Conservation (phyloP, 2,888 invertebrate species). For the Eudemis profundana region DNA sequence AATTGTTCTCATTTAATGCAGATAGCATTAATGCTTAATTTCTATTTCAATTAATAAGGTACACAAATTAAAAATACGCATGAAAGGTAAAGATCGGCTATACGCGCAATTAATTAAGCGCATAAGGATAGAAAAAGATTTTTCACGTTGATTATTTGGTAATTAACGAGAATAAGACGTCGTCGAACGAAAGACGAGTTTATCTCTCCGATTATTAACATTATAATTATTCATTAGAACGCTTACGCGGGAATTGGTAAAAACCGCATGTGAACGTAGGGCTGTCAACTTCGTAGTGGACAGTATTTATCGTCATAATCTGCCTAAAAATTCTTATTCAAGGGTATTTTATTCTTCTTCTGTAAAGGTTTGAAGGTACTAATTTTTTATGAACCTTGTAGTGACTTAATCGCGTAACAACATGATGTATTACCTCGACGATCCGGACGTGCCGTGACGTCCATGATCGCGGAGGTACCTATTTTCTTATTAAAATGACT, state of each 20-base stretch:
- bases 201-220: constrained; percentile 26
- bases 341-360: too few relatives aligned
- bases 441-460: too few relatives aligned
- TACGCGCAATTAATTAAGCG: background rate
- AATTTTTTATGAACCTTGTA: too few relatives aligned
- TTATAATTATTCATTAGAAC: constrained; percentile 53
- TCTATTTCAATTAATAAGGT: background rate
- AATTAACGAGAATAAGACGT: constrained; percentile 31
- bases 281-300: constrained; percentile 21
- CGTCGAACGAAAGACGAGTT: constrained; percentile 24
- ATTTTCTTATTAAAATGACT: too few relatives aligned
- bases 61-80: too few relatives aligned
- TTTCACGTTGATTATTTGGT: constrained; percentile 21
- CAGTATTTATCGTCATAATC: too few relatives aligned
- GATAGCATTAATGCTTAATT: background rate
- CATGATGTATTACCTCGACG: too few relatives aligned
- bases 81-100: too few relatives aligned
- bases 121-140: background rate
- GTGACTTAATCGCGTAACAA: too few relatives aligned
- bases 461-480: too few relatives aligned
- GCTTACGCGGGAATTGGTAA: constrained; percentile 62
- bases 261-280: constrained; percentile 51
- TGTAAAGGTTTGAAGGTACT: too few relatives aligned
- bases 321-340: too few relatives aligned
- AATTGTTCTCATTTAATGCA: background rate